Evolutionary conservation across 2,797 vertebrate genomes (phyloP).

Genomic region (Acipenser transmontanus): DNA sequence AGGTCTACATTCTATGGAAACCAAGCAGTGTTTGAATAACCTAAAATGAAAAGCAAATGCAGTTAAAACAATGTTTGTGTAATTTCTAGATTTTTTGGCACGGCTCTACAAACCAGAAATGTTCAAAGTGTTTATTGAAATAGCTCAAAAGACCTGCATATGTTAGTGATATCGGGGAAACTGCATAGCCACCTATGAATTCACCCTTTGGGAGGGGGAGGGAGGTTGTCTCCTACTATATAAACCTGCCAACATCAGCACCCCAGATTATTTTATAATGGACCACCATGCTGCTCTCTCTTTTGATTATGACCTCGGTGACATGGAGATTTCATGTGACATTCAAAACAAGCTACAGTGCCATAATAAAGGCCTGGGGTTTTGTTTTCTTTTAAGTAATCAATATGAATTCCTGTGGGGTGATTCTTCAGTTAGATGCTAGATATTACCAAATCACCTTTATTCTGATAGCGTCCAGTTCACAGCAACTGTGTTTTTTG

Average conservation of each 20-base stretch:
- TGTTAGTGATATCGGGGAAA: slow-evolving; percentile 26
- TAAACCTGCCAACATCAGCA: slow-evolving; percentile 27
- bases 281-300: slow-evolving; percentile 3
- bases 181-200: slow-evolving; percentile 24
- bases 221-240: slow-evolving; percentile 17
- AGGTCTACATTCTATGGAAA: slow-evolving; percentile 41
- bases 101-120: slow-evolving; percentile 17
- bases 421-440: no score
- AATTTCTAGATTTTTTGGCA: slow-evolving; percentile 34
- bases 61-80: slow-evolving; percentile 57
- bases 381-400: no score
- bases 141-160: slow-evolving; percentile 45
- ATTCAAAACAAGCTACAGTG: no score
- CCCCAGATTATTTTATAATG: slow-evolving; percentile 9
- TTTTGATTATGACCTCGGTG: slow-evolving; percentile 7
- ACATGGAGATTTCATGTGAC: slow-evolving; percentile 9
- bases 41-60: slow-evolving; percentile 50
- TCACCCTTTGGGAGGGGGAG: neutral
- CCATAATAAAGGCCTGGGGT: no score
- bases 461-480: no score
- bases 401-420: no score
- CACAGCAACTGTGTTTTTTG: no score
- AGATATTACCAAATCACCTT: no score
- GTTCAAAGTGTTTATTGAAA: slow-evolving; percentile 34
- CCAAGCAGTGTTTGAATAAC: slow-evolving; percentile 56